Base-by-base conservation (phyloP, 2,113 vertebrate species). In the Anseranas semipalmata region DNA sequence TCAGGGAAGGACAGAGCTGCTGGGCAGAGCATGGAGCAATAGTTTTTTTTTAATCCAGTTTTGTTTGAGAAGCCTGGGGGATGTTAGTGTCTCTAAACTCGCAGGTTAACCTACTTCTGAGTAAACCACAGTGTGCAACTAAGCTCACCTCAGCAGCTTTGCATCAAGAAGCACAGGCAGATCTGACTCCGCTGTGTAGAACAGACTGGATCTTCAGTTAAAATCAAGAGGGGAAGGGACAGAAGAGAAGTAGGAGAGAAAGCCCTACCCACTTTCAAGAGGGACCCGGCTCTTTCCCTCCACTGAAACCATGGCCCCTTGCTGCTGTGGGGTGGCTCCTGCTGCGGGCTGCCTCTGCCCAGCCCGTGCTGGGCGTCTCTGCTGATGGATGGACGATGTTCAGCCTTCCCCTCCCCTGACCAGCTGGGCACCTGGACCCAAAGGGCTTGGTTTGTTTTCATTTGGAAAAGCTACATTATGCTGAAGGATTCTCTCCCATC, bases 11-110 rank as follows among this genome's bases (percentile, higher is more conserved):
- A 46, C 37, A 30, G 27, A 72, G 27, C 35, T 39, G 27, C 35
- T 53, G 48, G 45, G 27, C 60, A 81, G 32, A 84, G 46, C 1
- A 0, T 0, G 0, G 33, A 72, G 30, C 24, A 81, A 5, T 10
- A 35, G 71, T 46, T 46, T 9, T 0, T 20, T 71, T 55, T 20
- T 15, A 52, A 63, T 60, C 15, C 30, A 15, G 3, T 52, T 72
- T 53, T 45, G 30, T 43, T 85, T 89, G 80, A 88, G 39, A 62
- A 87, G 22, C 1, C 1, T 25, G 73, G 77, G 83, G 39, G 65
- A 67, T 33, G 46, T 20, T 37, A 25, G 41, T 15, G 5, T 89
- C 65, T 55, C 68, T 78, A 48, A 81, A 59, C 0, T 1, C 0
- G 0, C 37, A 78, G 55, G 89, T 60, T 85, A 65, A 67, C 39